Conservation (phyloP, 2,113 vertebrate species). For the Apteryx mantelli region DNA sequence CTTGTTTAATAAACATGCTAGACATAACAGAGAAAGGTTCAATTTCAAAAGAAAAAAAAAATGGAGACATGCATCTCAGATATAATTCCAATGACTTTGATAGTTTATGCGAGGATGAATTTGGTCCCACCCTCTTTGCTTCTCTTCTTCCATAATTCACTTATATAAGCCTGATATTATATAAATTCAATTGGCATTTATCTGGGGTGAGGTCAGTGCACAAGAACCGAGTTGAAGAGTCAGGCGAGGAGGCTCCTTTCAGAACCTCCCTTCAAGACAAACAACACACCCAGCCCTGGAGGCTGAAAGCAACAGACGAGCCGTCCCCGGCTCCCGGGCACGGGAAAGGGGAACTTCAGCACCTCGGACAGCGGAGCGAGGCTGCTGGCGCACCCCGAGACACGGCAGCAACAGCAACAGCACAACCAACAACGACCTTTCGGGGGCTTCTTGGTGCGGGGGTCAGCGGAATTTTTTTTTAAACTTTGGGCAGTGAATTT, state of each 20-base stretch:
- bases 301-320: background rate
- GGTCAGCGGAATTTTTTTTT: background rate
- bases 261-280: background rate
- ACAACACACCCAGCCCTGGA: background rate
- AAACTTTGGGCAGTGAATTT: background rate
- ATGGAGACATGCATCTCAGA: background rate
- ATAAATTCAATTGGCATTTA: slow-evolving; percentile 16
- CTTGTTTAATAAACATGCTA: background rate
- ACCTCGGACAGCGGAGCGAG: background rate
- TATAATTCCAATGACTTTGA: background rate
- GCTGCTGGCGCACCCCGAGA: too few species aligned
- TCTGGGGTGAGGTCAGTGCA: background rate
- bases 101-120: background rate
- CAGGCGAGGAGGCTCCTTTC: background rate
- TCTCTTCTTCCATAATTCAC: background rate
- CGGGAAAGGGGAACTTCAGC: background rate
- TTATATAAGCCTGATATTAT: slow-evolving; percentile 37
- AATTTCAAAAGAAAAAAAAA: background rate
- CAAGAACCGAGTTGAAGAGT: background rate
- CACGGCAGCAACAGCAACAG: too few species aligned
- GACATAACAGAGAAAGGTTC: background rate
- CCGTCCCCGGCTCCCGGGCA: fast-evolving
- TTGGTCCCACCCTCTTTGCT: background rate
- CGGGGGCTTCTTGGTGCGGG: background rate
- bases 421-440: background rate